Evolutionary conservation across 2,113 vertebrate genomes (phyloP).

Genomic region (Onychorhynchus coronatus): DNA sequence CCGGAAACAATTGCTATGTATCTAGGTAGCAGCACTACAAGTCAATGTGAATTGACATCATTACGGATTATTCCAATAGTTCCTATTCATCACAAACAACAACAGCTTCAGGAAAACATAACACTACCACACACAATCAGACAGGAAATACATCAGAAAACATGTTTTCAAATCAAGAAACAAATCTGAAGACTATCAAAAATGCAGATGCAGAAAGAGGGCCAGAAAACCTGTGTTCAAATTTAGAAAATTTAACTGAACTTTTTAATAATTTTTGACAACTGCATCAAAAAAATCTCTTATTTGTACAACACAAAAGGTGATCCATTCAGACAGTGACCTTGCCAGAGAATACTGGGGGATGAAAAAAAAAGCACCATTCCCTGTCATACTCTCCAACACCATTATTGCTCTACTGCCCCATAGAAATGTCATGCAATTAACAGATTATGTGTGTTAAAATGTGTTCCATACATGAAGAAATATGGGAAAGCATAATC

Average conservation of each 20-base stretch:
- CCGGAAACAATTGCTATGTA: slow-evolving; percentile 17
- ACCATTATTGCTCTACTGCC: background rate
- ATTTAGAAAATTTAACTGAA: background rate
- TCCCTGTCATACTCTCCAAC: background rate
- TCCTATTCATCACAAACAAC: slow-evolving; percentile 22
- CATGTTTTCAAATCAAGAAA: background rate
- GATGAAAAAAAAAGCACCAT: background rate
- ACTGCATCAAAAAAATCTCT: background rate
- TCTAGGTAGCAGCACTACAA: slow-evolving; percentile 29
- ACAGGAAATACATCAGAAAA: background rate
- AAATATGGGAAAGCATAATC: background rate
- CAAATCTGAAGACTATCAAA: background rate
- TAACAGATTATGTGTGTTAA: background rate
- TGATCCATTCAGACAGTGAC: background rate
- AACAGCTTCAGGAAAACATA: slow-evolving; percentile 10
- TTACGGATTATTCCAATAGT: slow-evolving; percentile 15
- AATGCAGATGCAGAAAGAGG: background rate
- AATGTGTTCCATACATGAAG: background rate
- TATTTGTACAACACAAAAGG: background rate
- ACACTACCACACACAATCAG: background rate
- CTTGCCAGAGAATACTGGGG: background rate
- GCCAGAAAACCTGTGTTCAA: background rate
- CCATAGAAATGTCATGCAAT: background rate
- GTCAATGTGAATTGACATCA: slow-evolving; percentile 28
- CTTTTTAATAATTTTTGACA: background rate